phyloP scores from a whole-genome alignment of 2,113 vertebrate genomes.

The Tragelaphus buxtoni region DNA sequence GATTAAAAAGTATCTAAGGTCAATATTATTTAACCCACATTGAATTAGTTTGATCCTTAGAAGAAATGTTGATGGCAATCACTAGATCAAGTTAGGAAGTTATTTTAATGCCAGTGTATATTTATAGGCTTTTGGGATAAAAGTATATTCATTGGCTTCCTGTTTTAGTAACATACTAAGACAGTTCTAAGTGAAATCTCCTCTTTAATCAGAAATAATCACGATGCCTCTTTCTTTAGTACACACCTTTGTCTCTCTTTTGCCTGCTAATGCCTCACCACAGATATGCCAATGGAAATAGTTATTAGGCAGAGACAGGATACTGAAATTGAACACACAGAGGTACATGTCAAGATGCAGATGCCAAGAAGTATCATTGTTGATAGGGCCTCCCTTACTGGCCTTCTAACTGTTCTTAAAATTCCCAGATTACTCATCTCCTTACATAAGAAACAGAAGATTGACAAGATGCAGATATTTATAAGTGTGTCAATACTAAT shows the following conservation, averaged over 20 bases:
- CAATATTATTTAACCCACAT: slow-evolving; percentile 74
- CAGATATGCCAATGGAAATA: background rate
- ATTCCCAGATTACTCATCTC: background rate
- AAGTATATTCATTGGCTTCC: slow-evolving; percentile 65
- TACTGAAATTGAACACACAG: background rate
- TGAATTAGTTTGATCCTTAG: slow-evolving; percentile 69
- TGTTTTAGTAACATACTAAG: slow-evolving; percentile 68
- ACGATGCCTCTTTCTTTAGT: background rate
- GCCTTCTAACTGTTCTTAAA: background rate
- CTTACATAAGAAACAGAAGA: background rate
- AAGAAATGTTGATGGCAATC: slow-evolving; percentile 72
- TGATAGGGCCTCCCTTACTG: background rate
- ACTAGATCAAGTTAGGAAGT: slow-evolving; percentile 74
- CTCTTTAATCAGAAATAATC: slow-evolving; percentile 64
- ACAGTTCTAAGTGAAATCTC: slow-evolving; percentile 58
- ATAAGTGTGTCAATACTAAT: background rate
- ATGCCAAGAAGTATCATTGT: background rate
- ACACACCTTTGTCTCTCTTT: background rate
- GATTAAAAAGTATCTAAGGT: slow-evolving; percentile 76
- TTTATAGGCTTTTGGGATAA: slow-evolving; percentile 76
- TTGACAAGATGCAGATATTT: background rate
- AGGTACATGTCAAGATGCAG: background rate
- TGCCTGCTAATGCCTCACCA: background rate
- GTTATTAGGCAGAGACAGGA: background rate
- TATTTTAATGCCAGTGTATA: slow-evolving; percentile 76